phyloP scores from a whole-genome alignment of 2,113 vertebrate genomes.

The Callionymus lyra region DNA sequence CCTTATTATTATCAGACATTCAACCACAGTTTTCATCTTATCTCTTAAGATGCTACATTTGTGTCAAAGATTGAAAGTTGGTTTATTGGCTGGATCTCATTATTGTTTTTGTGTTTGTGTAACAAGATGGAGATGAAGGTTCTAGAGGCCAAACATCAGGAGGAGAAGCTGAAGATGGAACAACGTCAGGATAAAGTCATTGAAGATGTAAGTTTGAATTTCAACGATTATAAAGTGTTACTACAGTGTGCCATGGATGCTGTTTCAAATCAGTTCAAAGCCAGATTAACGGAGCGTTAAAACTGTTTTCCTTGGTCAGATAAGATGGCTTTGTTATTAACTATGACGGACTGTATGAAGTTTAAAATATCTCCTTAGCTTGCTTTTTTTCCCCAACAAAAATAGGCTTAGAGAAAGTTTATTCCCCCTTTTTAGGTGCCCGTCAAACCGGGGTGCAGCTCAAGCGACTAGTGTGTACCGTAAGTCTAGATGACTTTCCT shows the following conservation, averaged over 20 bases:
- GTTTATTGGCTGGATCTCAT: too few relatives aligned
- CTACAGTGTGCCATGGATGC: too few relatives aligned
- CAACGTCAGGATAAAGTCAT: constrained; percentile 85
- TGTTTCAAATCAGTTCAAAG: too few relatives aligned
- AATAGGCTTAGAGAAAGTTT: constrained; percentile 30
- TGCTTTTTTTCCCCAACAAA: constrained; percentile 29
- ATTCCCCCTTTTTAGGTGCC: constrained; percentile 34
- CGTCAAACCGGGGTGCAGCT: constrained; percentile 38
- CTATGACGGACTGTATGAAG: too few relatives aligned
- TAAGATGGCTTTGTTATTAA: too few relatives aligned
- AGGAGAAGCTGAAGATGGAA: constrained; percentile 86
- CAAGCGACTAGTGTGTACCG: constrained; percentile 51
- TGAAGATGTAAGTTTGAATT: constrained; percentile 74
- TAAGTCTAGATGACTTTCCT: constrained; percentile 29
- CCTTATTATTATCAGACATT: too few relatives aligned
- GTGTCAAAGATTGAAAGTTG: too few relatives aligned
- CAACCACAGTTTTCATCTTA: too few relatives aligned
- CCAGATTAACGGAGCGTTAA: too few relatives aligned
- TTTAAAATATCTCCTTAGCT: constrained; percentile 15
- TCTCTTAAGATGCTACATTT: too few relatives aligned
- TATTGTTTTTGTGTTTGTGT: constrained; percentile 5
- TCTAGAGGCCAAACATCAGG: constrained; percentile 81
- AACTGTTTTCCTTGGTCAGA: too few relatives aligned
- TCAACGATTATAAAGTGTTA: too few relatives aligned
- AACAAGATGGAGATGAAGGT: constrained; percentile 78